phyloP scores from a whole-genome alignment of 2,797 vertebrate genomes.

The Poecilia velifera region DNA sequence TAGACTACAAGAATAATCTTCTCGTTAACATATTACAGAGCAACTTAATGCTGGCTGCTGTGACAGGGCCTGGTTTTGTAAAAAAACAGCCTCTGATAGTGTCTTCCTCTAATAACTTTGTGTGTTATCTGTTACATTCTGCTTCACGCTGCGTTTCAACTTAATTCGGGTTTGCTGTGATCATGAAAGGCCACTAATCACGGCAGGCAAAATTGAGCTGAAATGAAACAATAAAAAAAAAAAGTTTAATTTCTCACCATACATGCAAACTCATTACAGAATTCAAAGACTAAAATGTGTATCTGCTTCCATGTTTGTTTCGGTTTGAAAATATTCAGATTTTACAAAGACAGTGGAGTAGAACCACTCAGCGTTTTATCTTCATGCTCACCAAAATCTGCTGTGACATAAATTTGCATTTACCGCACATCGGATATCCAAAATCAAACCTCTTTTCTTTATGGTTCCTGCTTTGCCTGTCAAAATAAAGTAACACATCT shows the following conservation, averaged over 20 bases:
- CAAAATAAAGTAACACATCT: background rate
- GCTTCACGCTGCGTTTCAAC: background rate
- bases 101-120: background rate
- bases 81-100: background rate
- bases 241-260: background rate
- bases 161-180: background rate
- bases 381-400: background rate
- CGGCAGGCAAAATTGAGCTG: background rate
- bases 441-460: background rate
- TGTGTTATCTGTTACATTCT: background rate
- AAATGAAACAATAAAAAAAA: background rate
- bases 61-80: background rate
- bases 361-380: background rate
- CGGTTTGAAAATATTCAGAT: background rate
- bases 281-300: background rate
- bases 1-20: background rate
- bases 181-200: background rate
- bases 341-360: background rate
- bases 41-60: background rate
- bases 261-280: background rate
- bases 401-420: background rate
- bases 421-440: background rate
- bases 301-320: background rate
- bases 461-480: background rate
- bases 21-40: background rate